Base-by-base conservation (phyloP, 2,797 vertebrate species). In the Ibycter americanus region DNA sequence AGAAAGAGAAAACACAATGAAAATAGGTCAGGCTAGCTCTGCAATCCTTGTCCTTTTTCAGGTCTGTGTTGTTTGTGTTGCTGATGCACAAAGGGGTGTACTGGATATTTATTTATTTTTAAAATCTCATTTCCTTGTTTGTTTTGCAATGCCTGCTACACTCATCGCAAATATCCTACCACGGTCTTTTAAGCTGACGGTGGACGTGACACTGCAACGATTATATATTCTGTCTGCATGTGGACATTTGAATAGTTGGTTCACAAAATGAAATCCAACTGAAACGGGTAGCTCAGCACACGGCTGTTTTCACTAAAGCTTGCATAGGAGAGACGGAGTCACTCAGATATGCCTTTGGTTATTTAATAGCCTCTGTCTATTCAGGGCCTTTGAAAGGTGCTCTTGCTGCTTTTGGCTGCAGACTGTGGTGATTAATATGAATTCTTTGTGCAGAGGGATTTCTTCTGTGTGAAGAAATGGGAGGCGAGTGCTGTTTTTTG, bases 341-440 rank as follows among this genome's bases (percentile, higher is more conserved):
- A 44, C 90, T 93, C n/a, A 16, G 40, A 16, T 92, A 22, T n/a
- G 61, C 83, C 83, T 87, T 56, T 62, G 62, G 47, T 79, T 81
- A 31, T 91, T 97, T 90, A 67, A 85, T 67, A 84, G 77, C 78
- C 71, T 94, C 73, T 95, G 32, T 87, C 71, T 94, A 22, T 70
- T 83, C 81, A 80, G 47, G 55, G 52, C 81, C 78, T 96, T 88
- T 92, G 81, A 92, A 96, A 97, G 92, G 83, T 96, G 80, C 70
- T 87, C 47, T 82, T 82, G 91, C 90, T 93, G 94, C 94, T 92
- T 85, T 92, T 92, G 90, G 86, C 86, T 54, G 32, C 54, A 61
- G 42, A 36, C 68, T 61, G 27, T 71, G 55, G 54, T 91, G 89
- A 96, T 96, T 94, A 74, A 85, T 91, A 40, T 6, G 56, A 94